These are phyloP conservation scores for Oryzias melastigma DNA, from an alignment of 2,113 vertebrate species.

Conservation along the genomic window DNA sequence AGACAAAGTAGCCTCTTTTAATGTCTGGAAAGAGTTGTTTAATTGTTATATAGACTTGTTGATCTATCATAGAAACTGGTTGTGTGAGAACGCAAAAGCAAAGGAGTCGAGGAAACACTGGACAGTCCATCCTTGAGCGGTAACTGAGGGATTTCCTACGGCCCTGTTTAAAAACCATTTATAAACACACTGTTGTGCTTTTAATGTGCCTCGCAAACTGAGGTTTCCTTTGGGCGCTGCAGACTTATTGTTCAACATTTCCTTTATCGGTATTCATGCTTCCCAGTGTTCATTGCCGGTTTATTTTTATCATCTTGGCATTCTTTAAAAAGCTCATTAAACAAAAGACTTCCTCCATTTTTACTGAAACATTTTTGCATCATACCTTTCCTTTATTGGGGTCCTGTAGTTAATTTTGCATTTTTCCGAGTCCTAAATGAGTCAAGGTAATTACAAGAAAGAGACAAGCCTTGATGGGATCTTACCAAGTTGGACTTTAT, in stretches of 20 bases:
- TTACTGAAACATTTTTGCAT: constrained; percentile 44
- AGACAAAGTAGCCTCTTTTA: constrained; percentile 13
- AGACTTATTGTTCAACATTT: constrained; percentile 59
- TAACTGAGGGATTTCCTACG: constrained; percentile 55
- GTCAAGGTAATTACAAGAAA: constrained; percentile 24
- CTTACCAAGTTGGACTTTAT: too few relatives aligned
- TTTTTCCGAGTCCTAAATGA: constrained; percentile 25
- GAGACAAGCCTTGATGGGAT: too few relatives aligned
- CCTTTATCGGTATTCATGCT: constrained; percentile 56
- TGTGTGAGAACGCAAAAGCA: background rate
- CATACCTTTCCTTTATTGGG: constrained; percentile 21
- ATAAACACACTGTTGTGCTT: constrained; percentile 49
- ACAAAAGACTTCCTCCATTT: constrained; percentile 49
- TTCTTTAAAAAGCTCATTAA: constrained; percentile 55
- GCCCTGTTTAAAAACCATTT: constrained; percentile 23
- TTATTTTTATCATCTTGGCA: constrained; percentile 51
- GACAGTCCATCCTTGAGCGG: constrained; percentile 25
- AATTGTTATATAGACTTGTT: constrained; percentile 1
- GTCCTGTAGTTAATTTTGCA: constrained; percentile 12
- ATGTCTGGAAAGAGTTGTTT: background rate
- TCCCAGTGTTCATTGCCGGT: constrained; percentile 49
- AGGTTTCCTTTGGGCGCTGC: constrained; percentile 46
- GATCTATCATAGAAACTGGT: background rate
- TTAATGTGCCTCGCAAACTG: constrained; percentile 53
- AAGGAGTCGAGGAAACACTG: constrained; percentile 15